Base-by-base conservation (phyloP, 2,888 invertebrate species). In the Gymnosoma rotundatum region DNA sequence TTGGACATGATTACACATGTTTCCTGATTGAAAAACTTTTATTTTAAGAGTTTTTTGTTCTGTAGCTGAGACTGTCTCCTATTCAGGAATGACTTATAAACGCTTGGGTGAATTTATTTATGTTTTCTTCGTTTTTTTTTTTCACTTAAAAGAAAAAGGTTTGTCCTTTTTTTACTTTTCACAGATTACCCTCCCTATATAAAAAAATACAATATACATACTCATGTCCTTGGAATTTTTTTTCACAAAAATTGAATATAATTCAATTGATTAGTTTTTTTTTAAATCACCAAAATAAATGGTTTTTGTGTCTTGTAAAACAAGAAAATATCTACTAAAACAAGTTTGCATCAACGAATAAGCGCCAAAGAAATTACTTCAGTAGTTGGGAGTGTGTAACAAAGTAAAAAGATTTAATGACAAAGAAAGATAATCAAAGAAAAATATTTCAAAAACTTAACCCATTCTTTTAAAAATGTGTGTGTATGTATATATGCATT, bases 1-100 rank as follows among this genome's bases (percentile, higher is more conserved):
- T 86, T 86, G 85, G 85, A 83, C 74, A 83, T 81, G 85, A 86
- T 83, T 85, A 83, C 83, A 85, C 80, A 86, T 83, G 80, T 80
- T 83, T 86, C 69, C 74, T 67, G 74, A 61, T 85, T 82, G 78
- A 67, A 70, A 81, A 84, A 74, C 58, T 81, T 73, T 56, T 78
- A 63, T 81, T 74, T 81, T 63, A 42, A 50, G 14, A 64, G 74
- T 83, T 76, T 64, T 5, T 58, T n/a, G 16, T 52, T 21, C 18
- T 70, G 18, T 60, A 48, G 45, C 58, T 64, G 45, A 60, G 78
- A 74, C 64, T 78, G 84, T 74, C 74, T 81, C 69, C 73, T 20
- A 61, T 20, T 21, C 81, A 74, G 70, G 66, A 81, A 84, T 84
- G 78, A 70, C 81, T 81, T 84, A 64, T 78, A 74, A 64, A 74